Percentiles rank a stretch among this genome's conserved stretches.
These are phyloP conservation scores for Bhutanitis thaidina DNA, from an alignment of 2,888 invertebrate genomes.

Conservation along the genomic window DNA sequence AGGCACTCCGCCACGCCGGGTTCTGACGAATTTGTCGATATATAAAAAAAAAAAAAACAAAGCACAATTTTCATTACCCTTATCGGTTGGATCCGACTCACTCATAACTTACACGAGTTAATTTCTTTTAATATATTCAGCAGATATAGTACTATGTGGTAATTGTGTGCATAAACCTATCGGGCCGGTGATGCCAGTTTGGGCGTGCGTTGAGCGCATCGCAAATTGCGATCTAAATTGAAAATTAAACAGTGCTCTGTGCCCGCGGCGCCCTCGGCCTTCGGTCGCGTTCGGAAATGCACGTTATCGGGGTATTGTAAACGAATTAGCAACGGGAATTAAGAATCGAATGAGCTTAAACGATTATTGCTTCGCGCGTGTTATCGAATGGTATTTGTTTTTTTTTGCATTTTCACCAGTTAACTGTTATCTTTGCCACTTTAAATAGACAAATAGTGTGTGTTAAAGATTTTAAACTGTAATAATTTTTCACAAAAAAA, in stretches of 20 bases:
- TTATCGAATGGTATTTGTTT: background rate
- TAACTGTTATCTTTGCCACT: too few species aligned
- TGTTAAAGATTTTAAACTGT: too few species aligned
- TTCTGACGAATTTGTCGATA: constrained; percentile 57
- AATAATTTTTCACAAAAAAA: too few species aligned
- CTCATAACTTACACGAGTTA: constrained; percentile 70
- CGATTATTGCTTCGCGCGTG: constrained; percentile 2
- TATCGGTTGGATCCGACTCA: constrained; percentile 51
- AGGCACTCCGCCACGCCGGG: constrained; percentile 30
- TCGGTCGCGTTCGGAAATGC: constrained; percentile 19
- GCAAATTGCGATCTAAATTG: constrained; percentile 81
- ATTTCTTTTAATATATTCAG: constrained; percentile 73
- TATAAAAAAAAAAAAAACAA: constrained; percentile 44
- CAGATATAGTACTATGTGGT: constrained; percentile 35
- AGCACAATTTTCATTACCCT: constrained; percentile 67
- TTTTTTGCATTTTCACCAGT: too few species aligned
- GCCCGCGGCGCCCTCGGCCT: constrained; percentile 36
- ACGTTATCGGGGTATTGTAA: constrained; percentile 13
- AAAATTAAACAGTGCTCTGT: constrained; percentile 75
- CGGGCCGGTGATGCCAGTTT: constrained; percentile 67
- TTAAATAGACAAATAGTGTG: too few species aligned
- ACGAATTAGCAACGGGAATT: constrained; percentile 18
- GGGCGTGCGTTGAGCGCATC: constrained; percentile 70
- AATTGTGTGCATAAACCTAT: constrained; percentile 70
- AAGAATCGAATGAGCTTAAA: constrained; percentile 16